These are phyloP conservation scores for Luperina testacea DNA, from an alignment of 2,888 invertebrate species.

Conservation along the genomic window DNA sequence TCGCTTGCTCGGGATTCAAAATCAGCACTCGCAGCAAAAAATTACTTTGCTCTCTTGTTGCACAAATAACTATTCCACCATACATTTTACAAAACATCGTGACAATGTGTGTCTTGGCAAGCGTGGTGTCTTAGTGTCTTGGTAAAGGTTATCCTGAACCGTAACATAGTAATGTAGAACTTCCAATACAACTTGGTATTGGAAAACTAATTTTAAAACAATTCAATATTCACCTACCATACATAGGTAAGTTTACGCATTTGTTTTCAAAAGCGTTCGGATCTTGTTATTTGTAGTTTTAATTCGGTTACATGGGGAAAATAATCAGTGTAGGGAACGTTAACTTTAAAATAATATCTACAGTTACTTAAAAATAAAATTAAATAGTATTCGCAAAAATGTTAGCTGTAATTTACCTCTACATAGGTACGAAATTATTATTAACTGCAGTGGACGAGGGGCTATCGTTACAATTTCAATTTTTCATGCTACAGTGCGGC, in stretches of 20 bases:
- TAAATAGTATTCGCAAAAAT: not conserved
- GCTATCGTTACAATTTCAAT: too few relatives aligned
- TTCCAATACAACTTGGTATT: not conserved
- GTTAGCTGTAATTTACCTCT: not conserved
- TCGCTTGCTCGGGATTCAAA: too few relatives aligned
- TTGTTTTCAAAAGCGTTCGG: not conserved
- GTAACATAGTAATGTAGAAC: not conserved
- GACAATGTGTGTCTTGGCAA: too few relatives aligned
- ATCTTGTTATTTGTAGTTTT: not conserved
- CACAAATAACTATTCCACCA: too few relatives aligned
- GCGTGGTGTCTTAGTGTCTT: too few relatives aligned
- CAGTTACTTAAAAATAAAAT: not conserved
- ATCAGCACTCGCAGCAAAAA: too few relatives aligned
- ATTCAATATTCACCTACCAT: not conserved
- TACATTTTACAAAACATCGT: too few relatives aligned
- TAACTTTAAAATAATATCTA: constrained; percentile 3
- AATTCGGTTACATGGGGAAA: not conserved
- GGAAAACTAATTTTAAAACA: not conserved
- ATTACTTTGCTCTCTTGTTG: too few relatives aligned
- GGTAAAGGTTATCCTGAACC: too few relatives aligned
- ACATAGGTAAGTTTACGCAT: not conserved
- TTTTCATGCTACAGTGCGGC: too few relatives aligned
- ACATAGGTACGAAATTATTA: too few relatives aligned
- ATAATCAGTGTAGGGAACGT: not conserved
- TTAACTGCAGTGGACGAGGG: too few relatives aligned